Evolutionary conservation across 2,888 invertebrate genomes (phyloP), one percentile per base, ranked within the genome.

Genomic region (Lingula anatina): DNA sequence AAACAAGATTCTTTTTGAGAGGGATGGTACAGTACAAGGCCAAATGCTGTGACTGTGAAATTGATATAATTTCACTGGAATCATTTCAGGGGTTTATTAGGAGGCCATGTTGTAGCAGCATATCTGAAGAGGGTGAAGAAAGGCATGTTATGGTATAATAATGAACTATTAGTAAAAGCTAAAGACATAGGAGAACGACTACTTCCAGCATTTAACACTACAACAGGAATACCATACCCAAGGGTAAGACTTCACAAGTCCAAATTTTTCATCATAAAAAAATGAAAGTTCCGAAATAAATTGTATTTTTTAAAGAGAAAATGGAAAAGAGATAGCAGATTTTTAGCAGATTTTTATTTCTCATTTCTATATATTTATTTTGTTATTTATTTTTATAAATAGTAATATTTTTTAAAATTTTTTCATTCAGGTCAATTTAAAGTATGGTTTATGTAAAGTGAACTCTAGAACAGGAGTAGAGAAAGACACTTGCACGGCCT

Each of bases 171-270:
- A 23, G 81, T 82, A 41, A 86, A 93, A 86, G 96, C 97, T 0
- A 87, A 89, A 72, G 94, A 99, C 74, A 81, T 97, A 47, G 97
- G 94, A 3, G 88, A 87, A 71, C 82, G 95, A 56, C 81, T 97
- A 48, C 78, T 99, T 54, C 97, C 97, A n/a, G 95, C 97, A 3
- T 99, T 99, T 77, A 96, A 97, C 76, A 95, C 97, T 0, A 87
- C 92, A 3, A 96, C 96, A 1, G 97, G 97, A 41, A 90, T 97
- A 70, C 97, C 97, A 9, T 91, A 93, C 78, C 90, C 95, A n/a
- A 84, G 89, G 77, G 93, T 95, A 70, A 60, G 70, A n/a, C n/a
- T n/a, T n/a, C n/a, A n/a, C n/a, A n/a, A n/a, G n/a, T n/a, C n/a
- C n/a, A n/a, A n/a, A n/a, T n/a, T n/a, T n/a, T n/a, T n/a, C n/a